Percentiles rank a stretch among this genome's conserved stretches.
These are phyloP conservation scores for Gortyna flavago DNA, from an alignment of 2,888 invertebrate species.

Conservation along the genomic window DNA sequence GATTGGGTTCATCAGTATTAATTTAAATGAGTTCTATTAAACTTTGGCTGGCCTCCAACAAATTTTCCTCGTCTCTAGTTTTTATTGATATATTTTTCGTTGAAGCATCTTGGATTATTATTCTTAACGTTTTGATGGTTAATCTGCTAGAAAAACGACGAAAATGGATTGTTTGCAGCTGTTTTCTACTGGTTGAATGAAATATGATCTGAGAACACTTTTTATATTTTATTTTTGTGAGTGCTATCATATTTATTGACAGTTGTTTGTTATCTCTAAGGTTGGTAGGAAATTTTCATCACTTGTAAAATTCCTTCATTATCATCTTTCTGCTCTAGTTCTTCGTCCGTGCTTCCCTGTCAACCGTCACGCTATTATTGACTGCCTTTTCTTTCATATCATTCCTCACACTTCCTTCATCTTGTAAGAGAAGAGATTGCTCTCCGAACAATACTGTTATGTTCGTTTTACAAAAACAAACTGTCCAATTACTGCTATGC, in stretches of 20 bases:
- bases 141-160: constrained; percentile 31
- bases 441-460: neutral
- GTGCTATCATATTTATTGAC: neutral
- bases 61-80: constrained; percentile 24
- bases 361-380: neutral
- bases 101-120: constrained; percentile 46
- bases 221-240: neutral
- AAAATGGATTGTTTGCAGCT: constrained; percentile 43
- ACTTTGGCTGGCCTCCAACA: constrained; percentile 52
- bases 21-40: constrained; percentile 56
- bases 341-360: neutral
- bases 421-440: neutral
- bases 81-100: constrained; percentile 53
- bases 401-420: neutral
- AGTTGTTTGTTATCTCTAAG: neutral
- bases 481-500: neutral
- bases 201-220: constrained; percentile 28
- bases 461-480: too few relatives aligned
- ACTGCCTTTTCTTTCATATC: neutral
- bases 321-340: neutral
- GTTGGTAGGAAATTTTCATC: neutral
- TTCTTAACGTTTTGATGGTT: constrained; percentile 35
- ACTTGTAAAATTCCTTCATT: neutral
- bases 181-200: constrained; percentile 16
- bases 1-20: constrained; percentile 50